phyloP scores from a whole-genome alignment of 2,113 vertebrate genomes.

The Oxygymnocypris stewartii region DNA sequence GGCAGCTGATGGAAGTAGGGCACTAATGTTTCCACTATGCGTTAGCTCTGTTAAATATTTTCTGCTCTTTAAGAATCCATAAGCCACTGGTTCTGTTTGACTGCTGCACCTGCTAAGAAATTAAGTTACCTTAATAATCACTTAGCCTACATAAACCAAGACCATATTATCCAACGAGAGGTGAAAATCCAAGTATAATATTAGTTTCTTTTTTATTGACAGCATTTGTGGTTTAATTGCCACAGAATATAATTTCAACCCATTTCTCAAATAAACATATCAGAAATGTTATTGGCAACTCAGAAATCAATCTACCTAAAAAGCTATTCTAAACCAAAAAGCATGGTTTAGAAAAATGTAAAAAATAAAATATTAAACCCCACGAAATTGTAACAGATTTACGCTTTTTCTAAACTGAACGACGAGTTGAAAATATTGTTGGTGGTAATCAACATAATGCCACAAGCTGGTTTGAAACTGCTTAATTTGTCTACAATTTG shows the following conservation, averaged over 20 bases:
- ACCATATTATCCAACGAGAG: neutral
- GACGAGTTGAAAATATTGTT: neutral
- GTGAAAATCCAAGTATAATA: neutral
- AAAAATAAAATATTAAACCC: neutral
- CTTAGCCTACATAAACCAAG: neutral
- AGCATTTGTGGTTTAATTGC: neutral
- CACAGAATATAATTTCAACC: neutral
- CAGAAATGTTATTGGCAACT: neutral
- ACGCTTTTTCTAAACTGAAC: neutral
- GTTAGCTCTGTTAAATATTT: slow-evolving; percentile 22
- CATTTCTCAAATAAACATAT: neutral
- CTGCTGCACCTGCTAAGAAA: neutral
- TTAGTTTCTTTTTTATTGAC: neutral
- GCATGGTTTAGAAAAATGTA: neutral
- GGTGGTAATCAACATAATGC: neutral
- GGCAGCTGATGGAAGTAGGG: slow-evolving; percentile 66
- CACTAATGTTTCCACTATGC: slow-evolving; percentile 41
- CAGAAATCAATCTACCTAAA: neutral
- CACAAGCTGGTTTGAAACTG: neutral
- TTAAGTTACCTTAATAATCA: neutral
- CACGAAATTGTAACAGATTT: neutral
- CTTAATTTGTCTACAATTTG: neutral
- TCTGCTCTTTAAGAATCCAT: neutral
- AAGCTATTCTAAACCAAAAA: neutral
- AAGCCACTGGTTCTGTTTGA: neutral